These are phyloP conservation scores for Zosterops borbonicus DNA, from an alignment of 2,113 vertebrate genomes.

Conservation along the genomic window DNA sequence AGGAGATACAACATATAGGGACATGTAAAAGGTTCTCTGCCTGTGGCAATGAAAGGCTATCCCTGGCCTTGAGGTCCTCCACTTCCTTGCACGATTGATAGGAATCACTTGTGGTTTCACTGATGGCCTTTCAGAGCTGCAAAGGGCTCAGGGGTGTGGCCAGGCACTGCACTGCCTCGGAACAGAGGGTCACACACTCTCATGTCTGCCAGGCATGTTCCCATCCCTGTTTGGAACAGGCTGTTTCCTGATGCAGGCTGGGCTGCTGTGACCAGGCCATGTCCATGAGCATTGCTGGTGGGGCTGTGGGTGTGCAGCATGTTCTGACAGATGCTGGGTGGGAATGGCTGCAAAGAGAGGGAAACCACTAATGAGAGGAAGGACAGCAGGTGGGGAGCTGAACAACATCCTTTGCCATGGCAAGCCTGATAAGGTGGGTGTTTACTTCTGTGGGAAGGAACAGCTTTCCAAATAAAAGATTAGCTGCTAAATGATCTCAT, in stretches of 20 bases:
- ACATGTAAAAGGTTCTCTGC: fast-evolving
- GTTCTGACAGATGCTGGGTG: slow-evolving; percentile 19
- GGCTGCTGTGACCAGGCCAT: background rate
- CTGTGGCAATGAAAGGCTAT: background rate
- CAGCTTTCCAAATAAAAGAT: slow-evolving; percentile 59
- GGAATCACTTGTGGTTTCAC: background rate
- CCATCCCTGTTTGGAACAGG: background rate
- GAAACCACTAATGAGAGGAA: slow-evolving; percentile 28
- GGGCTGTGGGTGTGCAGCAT: background rate
- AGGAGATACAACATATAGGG: background rate
- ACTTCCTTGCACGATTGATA: background rate
- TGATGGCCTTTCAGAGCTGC: background rate
- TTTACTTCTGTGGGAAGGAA: slow-evolving; percentile 48
- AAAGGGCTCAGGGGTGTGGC: background rate
- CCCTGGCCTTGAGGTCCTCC: background rate
- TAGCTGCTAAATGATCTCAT: slow-evolving; percentile 8
- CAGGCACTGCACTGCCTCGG: background rate
- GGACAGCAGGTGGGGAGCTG: slow-evolving; percentile 24
- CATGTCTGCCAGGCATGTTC: background rate
- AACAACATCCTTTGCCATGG: slow-evolving; percentile 14
- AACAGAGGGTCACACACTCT: background rate
- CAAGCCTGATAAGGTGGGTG: slow-evolving; percentile 25
- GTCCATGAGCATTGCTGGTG: background rate
- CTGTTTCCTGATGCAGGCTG: background rate
- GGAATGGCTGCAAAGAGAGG: background rate